Percentiles rank a stretch among this genome's conserved stretches.
Conservation (phyloP, 2,797 vertebrate species). For the Phoxinus dragarum region DNA sequence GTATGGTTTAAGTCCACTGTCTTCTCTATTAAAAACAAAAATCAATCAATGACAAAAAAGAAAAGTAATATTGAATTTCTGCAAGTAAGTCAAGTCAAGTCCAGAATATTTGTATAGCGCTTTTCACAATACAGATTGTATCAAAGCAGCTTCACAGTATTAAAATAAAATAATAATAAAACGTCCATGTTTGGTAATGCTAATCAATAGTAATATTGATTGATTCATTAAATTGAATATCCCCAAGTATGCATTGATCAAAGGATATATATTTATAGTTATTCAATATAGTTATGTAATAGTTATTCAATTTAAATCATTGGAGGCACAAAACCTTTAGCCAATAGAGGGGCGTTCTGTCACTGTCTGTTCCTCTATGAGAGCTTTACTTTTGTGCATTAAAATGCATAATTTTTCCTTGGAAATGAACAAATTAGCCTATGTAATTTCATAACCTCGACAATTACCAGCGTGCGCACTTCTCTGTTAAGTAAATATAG, state of each 20-base stretch:
- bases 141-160: too few species aligned
- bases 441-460: constrained; percentile 46
- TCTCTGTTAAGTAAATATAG: constrained; percentile 62
- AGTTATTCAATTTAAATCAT: neutral
- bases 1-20: neutral
- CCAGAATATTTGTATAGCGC: too few species aligned
- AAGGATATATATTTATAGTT: neutral
- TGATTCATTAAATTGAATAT: too few species aligned
- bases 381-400: neutral
- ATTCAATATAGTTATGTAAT: neutral
- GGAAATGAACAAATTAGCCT: constrained; percentile 17
- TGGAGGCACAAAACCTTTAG: neutral
- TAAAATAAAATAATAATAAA: too few species aligned
- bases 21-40: neutral
- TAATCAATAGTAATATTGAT: too few species aligned
- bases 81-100: too few species aligned
- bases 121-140: too few species aligned
- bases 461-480: constrained; percentile 52
- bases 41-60: neutral
- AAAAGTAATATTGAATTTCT: neutral
- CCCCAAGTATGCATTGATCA: neutral
- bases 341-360: constrained; percentile 74
- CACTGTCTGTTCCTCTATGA: constrained; percentile 55
- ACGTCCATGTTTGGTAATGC: too few species aligned
- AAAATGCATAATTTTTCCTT: constrained; percentile 7